A percentile compares a stretch with the other conserved stretches of the same genome.
Evolutionary conservation across 35 echinoderm and acorn worm genomes (phyloP).

Genomic region (Eucidaris tribuloides): DNA sequence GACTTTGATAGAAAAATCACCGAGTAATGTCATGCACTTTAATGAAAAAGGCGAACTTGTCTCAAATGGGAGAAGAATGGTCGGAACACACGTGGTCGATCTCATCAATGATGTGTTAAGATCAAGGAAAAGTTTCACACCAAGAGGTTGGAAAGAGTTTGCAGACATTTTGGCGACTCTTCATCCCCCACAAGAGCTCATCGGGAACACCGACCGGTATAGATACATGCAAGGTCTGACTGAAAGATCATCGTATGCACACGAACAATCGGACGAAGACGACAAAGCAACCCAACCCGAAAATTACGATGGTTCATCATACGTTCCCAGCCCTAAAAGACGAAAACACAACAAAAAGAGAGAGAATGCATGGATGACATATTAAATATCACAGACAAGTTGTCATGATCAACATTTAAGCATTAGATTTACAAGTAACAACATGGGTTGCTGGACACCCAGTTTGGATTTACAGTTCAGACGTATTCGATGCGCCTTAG

Average conservation of each 20-base stretch:
- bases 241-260: too few species aligned
- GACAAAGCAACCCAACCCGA: background rate
- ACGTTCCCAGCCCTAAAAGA: too few species aligned
- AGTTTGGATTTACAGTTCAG: background rate
- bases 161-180: background rate
- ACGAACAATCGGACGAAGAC: background rate
- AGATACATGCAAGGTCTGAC: constrained; percentile 1
- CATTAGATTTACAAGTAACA: background rate
- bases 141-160: constrained; percentile 28
- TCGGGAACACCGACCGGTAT: constrained; percentile 7
- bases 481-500: constrained; percentile 12
- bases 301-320: too few species aligned
- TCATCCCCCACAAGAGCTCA: constrained; percentile 8
- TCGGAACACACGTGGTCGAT: too few species aligned
- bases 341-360: background rate
- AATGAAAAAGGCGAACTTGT: too few species aligned
- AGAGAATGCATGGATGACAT: background rate
- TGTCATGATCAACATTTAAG: background rate
- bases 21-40: too few species aligned
- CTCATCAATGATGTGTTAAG: constrained; percentile 31
- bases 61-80: too few species aligned
- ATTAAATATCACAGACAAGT: background rate
- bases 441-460: constrained; percentile 44
- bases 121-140: constrained; percentile 5
- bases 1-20: too few species aligned